Evolutionary conservation across 2,888 invertebrate genomes (phyloP), one percentile per base, ranked within the genome.

Genomic region (Pediacus dermestoides): DNA sequence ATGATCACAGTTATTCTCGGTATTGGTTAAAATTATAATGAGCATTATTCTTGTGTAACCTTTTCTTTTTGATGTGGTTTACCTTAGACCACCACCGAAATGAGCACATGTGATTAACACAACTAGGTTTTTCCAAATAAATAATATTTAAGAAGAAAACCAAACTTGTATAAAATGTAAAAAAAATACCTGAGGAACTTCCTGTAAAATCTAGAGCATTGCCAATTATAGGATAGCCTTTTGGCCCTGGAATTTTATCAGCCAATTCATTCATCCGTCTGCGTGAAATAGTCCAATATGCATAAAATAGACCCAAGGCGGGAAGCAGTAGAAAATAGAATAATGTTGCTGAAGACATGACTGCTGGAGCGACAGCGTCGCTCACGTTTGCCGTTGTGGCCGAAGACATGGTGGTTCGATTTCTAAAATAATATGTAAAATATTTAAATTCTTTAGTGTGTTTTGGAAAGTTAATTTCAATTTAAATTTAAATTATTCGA

Each of bases 271-370:
- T 72, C 61, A 88, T 57, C 58, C 80, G 81, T 22, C 80, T 74
- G n/a, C 85, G 74, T 6, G 85, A 85, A 55, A 85, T 70, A 30
- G 80, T 76, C 81, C 84, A 88, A 69, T 88, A 88, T 15, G 79
- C 71, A 61, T 81, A 82, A 76, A 81, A 86, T 31, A 88, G 73
- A 2, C 80, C 66, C 18, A 85, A 14, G 0, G 84, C 82, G 8
- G 67, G 87, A 11, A 86, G 65, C 30, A 88, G 69, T n/a, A 88
- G 76, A 44, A 80, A 75, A 53, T 85, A 80, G 63, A 88, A 86
- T 43, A 86, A 70, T 52, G 74, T 80, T 13, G 85, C 77, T 25
- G 80, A 76, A 63, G 78, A 31, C 4, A 52, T 30, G 14, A 44
- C 52, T 10, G 40, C 34, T 21, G 52, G 35, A 15, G 39, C 32